Evolutionary conservation across 2,113 vertebrate species (phyloP), one percentile per base, ranked within the genome.

Genomic region (Labrus mixtus): DNA sequence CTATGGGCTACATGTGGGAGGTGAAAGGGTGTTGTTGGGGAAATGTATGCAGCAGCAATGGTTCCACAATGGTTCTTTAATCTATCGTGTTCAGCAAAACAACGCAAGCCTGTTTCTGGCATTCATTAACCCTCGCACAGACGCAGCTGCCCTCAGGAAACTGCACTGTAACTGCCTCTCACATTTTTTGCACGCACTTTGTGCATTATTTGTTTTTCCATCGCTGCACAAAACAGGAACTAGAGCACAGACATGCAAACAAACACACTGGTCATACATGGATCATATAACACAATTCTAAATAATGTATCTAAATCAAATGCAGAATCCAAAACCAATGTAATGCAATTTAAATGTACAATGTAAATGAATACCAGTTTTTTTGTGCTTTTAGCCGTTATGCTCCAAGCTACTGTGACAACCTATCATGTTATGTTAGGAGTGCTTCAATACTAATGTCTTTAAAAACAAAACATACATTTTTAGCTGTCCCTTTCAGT

Each of bases 11-110:
- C 84, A 90, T 77, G 85, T 87, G 81, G 86, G 89, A 89, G 91
- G 88, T 91, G 87, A 91, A 86, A 91, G 91, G 86, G 79, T 91
- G 90, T 79, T 83, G 90, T 88, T 85, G 2, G 73, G 81, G 85
- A 91, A 90, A 81, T 86, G 83, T 64, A 79, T 68, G 83, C 89
- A 86, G 82, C 77, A 81, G 78, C 76, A 55, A 88, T 76, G 63
- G 54, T 76, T 83, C 15, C 67, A 71, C 85, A 82, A 78, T 73
- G 59, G 48, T 74, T 87, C 87, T 89, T 83, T 83, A 81, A 91
- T 88, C 72, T 65, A 69, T 86, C 60, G 39, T 76, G 73, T 79
- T 81, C 63, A 46, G 71, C 57, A 68, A 51, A 83, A 88, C 73
- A 81, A 79, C 83, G 72, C 82, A 83, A 45, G 76, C 62, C 65